Evolutionary conservation across 2,797 vertebrate species (phyloP).

Genomic region (Notolabrus celidotus): DNA sequence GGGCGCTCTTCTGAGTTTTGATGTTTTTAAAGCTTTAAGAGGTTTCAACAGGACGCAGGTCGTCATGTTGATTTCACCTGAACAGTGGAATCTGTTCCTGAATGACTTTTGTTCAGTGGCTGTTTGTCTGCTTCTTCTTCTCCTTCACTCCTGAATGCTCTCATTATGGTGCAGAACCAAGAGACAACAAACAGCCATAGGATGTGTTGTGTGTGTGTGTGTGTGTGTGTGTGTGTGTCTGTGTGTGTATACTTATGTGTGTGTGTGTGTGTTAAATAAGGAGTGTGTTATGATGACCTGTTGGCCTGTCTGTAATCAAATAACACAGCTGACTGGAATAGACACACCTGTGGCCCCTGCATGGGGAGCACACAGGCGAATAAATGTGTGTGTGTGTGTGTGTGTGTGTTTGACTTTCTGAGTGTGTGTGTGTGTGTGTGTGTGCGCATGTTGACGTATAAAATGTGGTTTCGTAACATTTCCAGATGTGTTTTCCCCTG

Average conservation of each 20-base stretch:
- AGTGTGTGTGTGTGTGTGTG: constrained; percentile 29
- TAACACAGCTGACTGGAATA: constrained; percentile 62
- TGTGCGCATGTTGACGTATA: constrained; percentile 46
- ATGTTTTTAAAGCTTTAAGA: too few species aligned
- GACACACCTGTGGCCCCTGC: constrained; percentile 74
- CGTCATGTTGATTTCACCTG: too few species aligned
- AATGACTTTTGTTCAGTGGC: too few species aligned
- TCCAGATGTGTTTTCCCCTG: constrained; percentile 74
- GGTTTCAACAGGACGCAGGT: too few species aligned
- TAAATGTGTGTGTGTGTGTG: neutral
- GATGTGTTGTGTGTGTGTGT: constrained; percentile 5
- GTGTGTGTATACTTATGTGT: constrained; percentile 5
- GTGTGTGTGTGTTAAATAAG: constrained; percentile 20
- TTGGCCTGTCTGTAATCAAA: constrained; percentile 59
- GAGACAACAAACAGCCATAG: constrained; percentile 34
- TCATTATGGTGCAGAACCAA: constrained; percentile 18
- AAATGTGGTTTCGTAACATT: constrained; percentile 80
- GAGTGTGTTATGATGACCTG: constrained; percentile 15
- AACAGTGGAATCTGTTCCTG: too few species aligned
- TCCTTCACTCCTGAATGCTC: constrained; percentile 23
- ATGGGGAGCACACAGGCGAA: constrained; percentile 12
- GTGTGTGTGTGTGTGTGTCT: neutral
- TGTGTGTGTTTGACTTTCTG: constrained; percentile 26
- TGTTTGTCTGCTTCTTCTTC: neutral
- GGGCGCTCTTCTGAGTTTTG: too few species aligned